Conservation (phyloP, 1,140 invertebrate genomes). For the Brachionus asplanchnoidis region DNA sequence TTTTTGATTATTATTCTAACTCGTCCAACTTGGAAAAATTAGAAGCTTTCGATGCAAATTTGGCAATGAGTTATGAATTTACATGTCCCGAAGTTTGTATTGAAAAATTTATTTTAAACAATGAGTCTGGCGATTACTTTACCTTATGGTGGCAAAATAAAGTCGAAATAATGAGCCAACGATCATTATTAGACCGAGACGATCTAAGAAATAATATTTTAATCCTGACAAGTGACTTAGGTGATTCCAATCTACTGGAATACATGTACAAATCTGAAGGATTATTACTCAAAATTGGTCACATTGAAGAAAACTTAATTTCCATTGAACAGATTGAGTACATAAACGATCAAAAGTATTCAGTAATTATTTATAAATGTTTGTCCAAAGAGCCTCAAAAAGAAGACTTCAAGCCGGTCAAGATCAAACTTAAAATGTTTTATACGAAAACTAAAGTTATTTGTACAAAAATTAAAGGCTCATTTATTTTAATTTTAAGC, state of each 20-base stretch:
- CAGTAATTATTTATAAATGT: neutral
- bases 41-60: neutral
- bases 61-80: neutral
- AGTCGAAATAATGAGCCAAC: neutral
- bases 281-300: neutral
- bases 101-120: neutral
- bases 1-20: neutral
- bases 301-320: neutral
- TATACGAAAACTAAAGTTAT: neutral
- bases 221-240: neutral
- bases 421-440: conserved; percentile 9
- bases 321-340: conserved; percentile 27
- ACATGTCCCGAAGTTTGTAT: conserved; percentile 5
- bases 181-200: neutral
- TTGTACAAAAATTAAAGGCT: neutral
- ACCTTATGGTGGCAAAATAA: conserved; percentile 15
- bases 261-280: conserved; percentile 23
- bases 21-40: conserved; percentile 13
- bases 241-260: neutral
- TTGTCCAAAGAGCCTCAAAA: neutral
- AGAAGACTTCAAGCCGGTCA: neutral
- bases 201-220: conserved; percentile 6
- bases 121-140: neutral
- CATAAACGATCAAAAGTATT: neutral
- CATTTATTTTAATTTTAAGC: neutral